Base-by-base conservation (phyloP, 1,140 invertebrate species). In the Lutraria rhynchaena region DNA sequence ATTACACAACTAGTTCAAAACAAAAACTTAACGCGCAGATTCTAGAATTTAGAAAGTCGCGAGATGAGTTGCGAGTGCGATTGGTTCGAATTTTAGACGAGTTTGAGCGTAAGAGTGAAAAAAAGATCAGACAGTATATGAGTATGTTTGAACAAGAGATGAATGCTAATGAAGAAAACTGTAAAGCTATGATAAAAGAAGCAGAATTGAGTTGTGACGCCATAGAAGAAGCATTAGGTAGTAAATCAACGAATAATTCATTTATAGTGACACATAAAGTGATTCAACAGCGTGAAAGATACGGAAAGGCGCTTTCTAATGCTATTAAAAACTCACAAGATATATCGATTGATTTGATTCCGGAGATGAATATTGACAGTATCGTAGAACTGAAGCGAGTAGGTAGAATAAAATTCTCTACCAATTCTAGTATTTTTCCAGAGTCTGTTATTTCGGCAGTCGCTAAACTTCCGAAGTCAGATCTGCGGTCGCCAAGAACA, bases 201-300 rank as follows among this genome's bases (percentile, higher is more conserved):
- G 24, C 61, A 44, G 33, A 60, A 27, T n/a, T 27, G 3, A 65
- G 29, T 17, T 1, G 29, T 41, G 65, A 80, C n/a, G 5, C 60
- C 35, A 27, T 80, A 19, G 53, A 80, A 33, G 35, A 46, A 19
- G 24, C 46, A 58, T 1, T 60, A 17, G 46, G 31, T 29, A 27
- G 24, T 31, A 29, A 33, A 27, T 69, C 76, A 24, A 33, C 19
- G 19, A 55, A 70, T 19, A 41, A 58, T 24, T 13, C 31, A 9
- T 80, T 80, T 44, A 80, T 80, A 7, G 37, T 63, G n/a, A 80
- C 76, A 27, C 76, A 70, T 24, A 80, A 80, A 60, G 53, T 67
- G 2, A 31, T 80, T 44, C 31, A 58, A 31, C 76, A 80, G 35
- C 51, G 60, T 53, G 63, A 80, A 19, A 80, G 67, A 57, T 80